phyloP scores from a whole-genome alignment of 2,888 invertebrate species.

The Acleris laterana region DNA sequence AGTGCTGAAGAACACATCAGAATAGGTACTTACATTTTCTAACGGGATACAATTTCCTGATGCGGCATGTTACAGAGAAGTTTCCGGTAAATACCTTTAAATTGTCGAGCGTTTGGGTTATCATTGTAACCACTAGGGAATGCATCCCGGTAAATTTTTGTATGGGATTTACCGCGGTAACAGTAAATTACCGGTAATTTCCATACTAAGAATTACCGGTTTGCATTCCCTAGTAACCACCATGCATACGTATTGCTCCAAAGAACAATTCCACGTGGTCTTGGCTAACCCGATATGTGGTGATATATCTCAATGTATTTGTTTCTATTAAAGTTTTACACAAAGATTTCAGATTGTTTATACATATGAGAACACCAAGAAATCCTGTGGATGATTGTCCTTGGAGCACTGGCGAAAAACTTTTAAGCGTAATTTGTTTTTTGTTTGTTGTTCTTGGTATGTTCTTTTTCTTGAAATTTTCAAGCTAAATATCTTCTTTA shows the following conservation, averaged over 20 bases:
- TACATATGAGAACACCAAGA: slow-evolving; percentile 36
- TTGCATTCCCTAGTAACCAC: too few species aligned
- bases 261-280: slow-evolving; percentile 41
- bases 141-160: too few species aligned
- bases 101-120: slow-evolving; percentile 41
- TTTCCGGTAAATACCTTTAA: slow-evolving; percentile 39
- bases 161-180: too few species aligned
- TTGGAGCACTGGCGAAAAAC: neutral
- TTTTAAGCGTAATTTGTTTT: neutral
- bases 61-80: slow-evolving; percentile 31
- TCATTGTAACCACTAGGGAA: too few species aligned
- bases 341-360: slow-evolving; percentile 25
- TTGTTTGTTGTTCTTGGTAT: slow-evolving; percentile 10
- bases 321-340: slow-evolving; percentile 12
- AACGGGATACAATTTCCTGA: slow-evolving; percentile 41
- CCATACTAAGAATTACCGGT: too few species aligned
- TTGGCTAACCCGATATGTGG: slow-evolving; percentile 37
- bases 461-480: neutral
- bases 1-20: slow-evolving; percentile 33
- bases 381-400: slow-evolving; percentile 31
- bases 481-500: slow-evolving; percentile 4
- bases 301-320: slow-evolving; percentile 12
- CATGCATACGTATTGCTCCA: slow-evolving; percentile 38
- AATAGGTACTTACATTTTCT: slow-evolving; percentile 35
- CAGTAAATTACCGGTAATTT: too few species aligned